Evolutionary conservation across 2,797 vertebrate species (phyloP).

Genomic region (Lophius americanus): DNA sequence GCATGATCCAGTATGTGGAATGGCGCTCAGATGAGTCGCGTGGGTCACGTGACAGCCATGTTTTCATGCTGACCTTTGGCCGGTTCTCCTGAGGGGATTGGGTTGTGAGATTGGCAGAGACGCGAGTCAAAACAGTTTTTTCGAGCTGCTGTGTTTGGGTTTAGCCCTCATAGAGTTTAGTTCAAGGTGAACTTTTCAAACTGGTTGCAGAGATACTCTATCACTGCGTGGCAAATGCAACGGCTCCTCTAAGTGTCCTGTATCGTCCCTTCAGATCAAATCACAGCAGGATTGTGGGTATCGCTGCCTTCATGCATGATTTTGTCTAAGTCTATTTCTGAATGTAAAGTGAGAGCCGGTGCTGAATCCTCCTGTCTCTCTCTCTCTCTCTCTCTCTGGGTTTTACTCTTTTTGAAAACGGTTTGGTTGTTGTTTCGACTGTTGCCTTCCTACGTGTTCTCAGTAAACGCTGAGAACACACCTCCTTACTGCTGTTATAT

Average conservation of each 20-base stretch:
- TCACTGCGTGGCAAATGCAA: neutral
- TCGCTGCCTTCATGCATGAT: neutral
- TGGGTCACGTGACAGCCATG: neutral
- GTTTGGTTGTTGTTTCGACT: constrained; percentile 12
- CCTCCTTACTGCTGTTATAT: too few relatives aligned
- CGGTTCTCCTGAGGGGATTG: neutral
- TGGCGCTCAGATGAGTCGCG: constrained; percentile 7
- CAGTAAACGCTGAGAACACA: constrained; percentile 3
- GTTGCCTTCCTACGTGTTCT: constrained; percentile 43
- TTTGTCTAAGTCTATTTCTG: constrained; percentile 1
- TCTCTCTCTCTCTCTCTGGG: neutral
- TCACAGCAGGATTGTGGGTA: neutral
- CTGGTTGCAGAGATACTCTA: constrained; percentile 20
- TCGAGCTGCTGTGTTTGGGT: constrained; percentile 2
- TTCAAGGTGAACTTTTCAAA: constrained; percentile 27
- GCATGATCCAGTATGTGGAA: constrained; percentile 11
- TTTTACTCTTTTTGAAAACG: constrained; percentile 16
- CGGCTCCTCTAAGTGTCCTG: constrained; percentile 2
- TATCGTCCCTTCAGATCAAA: constrained; percentile 1
- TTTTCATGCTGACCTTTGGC: constrained; percentile 9
- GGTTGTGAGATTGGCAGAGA: constrained; percentile 2
- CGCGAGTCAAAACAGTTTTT: neutral
- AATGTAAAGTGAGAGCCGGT: constrained; percentile 40
- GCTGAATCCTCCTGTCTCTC: constrained; percentile 14
- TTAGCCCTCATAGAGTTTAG: neutral